These are phyloP conservation scores for Dryococelus australis DNA, from an alignment of 2,888 invertebrate genomes.

Conservation along the genomic window DNA sequence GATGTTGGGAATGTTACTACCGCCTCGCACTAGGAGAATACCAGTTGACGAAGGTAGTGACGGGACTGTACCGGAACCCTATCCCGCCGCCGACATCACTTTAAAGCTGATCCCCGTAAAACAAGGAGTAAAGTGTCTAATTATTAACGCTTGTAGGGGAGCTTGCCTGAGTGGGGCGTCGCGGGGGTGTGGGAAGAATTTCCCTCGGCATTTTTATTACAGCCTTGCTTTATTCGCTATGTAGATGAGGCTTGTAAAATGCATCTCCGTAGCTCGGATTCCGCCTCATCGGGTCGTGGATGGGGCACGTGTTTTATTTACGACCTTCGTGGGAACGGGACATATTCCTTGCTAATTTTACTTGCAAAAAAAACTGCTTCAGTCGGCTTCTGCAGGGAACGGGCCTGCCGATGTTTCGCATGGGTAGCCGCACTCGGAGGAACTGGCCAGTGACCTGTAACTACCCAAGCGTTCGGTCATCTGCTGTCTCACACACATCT, in stretches of 20 bases:
- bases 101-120: conserved; percentile 10
- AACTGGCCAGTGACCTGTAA: too few relatives aligned
- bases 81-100: conserved; percentile 4
- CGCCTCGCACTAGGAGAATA: too few relatives aligned
- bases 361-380: not conserved
- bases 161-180: not conserved
- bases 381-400: too few relatives aligned
- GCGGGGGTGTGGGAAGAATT: not conserved
- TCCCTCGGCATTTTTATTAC: conserved; percentile 1
- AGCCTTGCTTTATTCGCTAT: not conserved
- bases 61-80: not conserved
- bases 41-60: not conserved
- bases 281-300: not conserved
- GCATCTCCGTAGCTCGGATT: not conserved
- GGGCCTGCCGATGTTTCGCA: too few relatives aligned
- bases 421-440: too few relatives aligned
- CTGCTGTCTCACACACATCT: too few relatives aligned
- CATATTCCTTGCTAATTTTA: not conserved
- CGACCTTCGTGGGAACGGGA: conserved; percentile 9
- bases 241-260: conserved; percentile 11
- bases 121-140: not conserved
- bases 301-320: not conserved
- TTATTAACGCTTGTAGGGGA: not conserved
- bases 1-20: too few relatives aligned
- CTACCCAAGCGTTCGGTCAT: too few relatives aligned